Conservation (phyloP, 2,113 vertebrate species). For the Megaleporinus macrocephalus region DNA sequence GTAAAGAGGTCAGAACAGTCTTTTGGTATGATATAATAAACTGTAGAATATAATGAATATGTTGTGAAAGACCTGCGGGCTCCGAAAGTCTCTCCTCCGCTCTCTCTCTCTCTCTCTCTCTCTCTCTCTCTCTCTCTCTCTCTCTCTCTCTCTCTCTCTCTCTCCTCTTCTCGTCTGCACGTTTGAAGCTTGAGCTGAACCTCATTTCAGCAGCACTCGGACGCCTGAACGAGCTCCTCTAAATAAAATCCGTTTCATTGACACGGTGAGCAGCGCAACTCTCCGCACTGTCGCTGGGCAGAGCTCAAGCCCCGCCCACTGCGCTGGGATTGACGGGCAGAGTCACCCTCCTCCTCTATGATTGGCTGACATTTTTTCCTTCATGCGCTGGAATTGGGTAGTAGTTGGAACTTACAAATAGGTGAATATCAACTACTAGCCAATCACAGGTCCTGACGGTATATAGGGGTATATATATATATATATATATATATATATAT, state of each 20-base stretch:
- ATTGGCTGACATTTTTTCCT: background rate
- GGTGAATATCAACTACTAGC: background rate
- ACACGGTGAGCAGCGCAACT: constrained; percentile 25
- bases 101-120: too few species aligned
- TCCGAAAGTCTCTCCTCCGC: background rate
- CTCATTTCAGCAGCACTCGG: constrained; percentile 1
- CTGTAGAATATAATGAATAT: background rate
- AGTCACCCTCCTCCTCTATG: background rate
- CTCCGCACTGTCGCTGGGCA: constrained; percentile 7
- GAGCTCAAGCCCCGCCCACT: background rate
- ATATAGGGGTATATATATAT: too few species aligned
- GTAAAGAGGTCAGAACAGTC: too few species aligned
- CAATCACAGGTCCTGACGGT: too few species aligned
- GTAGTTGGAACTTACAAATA: background rate
- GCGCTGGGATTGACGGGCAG: background rate
- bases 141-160: too few species aligned
- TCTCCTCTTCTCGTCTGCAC: background rate
- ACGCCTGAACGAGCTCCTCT: background rate
- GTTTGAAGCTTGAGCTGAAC: constrained; percentile 10
- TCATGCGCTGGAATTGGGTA: background rate
- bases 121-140: too few species aligned
- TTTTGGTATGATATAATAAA: background rate
- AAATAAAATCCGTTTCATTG: constrained; percentile 9
- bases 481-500: too few species aligned
- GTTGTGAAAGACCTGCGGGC: background rate